Conservation (phyloP, 2,113 vertebrate genomes). For the Aphyosemion australe region DNA sequence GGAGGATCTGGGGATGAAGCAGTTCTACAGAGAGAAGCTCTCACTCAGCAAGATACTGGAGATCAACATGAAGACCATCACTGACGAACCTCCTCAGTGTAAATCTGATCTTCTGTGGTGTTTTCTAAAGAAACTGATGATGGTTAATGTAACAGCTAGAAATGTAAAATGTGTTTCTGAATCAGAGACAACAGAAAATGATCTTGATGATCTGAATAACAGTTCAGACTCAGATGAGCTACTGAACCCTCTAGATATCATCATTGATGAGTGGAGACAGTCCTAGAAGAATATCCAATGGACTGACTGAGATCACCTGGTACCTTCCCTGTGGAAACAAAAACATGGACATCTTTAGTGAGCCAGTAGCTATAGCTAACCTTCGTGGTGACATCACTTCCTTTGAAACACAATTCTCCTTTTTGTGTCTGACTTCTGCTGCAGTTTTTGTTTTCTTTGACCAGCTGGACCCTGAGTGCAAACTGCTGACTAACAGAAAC, state of each 20-base stretch:
- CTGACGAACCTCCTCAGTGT: conserved; percentile 41
- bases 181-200: neutral
- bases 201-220: neutral
- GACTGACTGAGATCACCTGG: too few species aligned
- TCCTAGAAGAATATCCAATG: too few species aligned
- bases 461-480: too few species aligned
- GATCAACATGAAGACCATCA: conserved; percentile 47
- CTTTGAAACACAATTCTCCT: too few species aligned
- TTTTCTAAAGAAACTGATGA: conserved; percentile 72
- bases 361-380: too few species aligned
- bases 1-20: conserved; percentile 44
- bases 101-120: conserved; percentile 56
- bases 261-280: too few species aligned
- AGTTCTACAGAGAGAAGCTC: conserved; percentile 47
- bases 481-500: too few species aligned
- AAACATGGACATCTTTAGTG: too few species aligned
- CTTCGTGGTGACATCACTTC: too few species aligned
- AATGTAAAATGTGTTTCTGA: conserved; percentile 21
- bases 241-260: conserved; percentile 78
- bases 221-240: neutral
- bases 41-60: conserved; percentile 53
- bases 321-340: too few species aligned
- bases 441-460: too few species aligned
- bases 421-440: too few species aligned
- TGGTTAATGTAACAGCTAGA: conserved; percentile 69